Base-by-base conservation (phyloP, 2,113 vertebrate genomes). In the Tympanuchus pallidicinctus region DNA sequence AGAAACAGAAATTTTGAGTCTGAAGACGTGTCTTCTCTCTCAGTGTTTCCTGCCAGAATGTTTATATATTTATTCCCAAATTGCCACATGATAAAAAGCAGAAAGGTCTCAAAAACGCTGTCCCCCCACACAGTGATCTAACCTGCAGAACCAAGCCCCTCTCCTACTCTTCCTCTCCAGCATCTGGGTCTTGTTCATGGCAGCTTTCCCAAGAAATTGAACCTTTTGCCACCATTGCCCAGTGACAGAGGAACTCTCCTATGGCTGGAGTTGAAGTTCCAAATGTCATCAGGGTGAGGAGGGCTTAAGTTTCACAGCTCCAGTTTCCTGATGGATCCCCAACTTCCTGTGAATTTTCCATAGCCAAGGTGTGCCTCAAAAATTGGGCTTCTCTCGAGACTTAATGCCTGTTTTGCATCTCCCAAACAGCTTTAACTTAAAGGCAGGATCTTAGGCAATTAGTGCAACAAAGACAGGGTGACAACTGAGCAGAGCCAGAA, bases 401-500 rank as follows among this genome's bases (percentile, higher is more conserved):
- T 89, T 86, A 54, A 73, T 19, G 59, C n/a, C 91, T 96, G 93
- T 32, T 94, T 94, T 89, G 67, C 48, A 76, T 95, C 71, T 79
- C 75, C 43, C 74, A 85, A 85, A 65, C 82, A 89, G 89, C 78
- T 94, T 87, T 65, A 85, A 66, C 43, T 79, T 57, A 89, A 91
- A 85, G 43, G 36, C 74, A 92, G 63, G 48, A 69, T 89, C 74
- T 87, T 73, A 69, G 48, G 75, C 54, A 94, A 82, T 94, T 79
- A 95, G n/a, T 63, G 59, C 59, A 78, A 59, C 78, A 79, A 32
- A 96, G 93, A 73, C 87, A 88, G 75, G 48, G 88, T 88, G 91
- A 87, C 78, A 91, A 59, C 84, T 95, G 93, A 96, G 78, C 71
- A 92, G 91, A 89, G 18, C 71, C 93, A 89, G 89, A 94, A 95